Evolutionary conservation across 2,888 invertebrate species (phyloP).

Genomic region (Volucella inflata): DNA sequence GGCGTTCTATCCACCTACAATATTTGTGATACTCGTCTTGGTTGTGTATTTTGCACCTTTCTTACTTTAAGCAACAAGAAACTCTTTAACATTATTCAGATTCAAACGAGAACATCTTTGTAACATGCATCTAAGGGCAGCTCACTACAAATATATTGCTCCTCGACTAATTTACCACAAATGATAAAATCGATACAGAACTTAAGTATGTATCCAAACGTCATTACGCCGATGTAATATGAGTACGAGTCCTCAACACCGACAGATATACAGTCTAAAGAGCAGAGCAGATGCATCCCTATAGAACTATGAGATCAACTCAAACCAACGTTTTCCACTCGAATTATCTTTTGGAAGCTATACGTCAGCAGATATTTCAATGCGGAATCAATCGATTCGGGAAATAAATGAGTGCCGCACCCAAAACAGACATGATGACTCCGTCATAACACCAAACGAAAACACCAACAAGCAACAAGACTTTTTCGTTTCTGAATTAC

Average conservation of each 20-base stretch:
- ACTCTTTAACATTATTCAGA: no score
- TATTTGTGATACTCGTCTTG: no score
- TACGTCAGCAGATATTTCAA: background rate
- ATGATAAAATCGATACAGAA: no score
- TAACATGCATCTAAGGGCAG: no score
- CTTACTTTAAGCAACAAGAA: no score
- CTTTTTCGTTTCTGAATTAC: background rate
- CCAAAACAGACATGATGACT: constrained; percentile 1
- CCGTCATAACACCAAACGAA: background rate
- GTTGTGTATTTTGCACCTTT: no score
- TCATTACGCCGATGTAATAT: background rate
- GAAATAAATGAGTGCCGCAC: background rate
- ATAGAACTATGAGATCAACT: background rate
- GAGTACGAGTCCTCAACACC: background rate
- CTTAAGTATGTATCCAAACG: no score
- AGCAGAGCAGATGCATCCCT: background rate
- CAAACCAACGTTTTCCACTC: constrained; percentile 5
- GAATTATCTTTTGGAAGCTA: background rate
- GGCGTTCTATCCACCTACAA: no score
- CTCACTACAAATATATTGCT: no score
- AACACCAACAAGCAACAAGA: background rate
- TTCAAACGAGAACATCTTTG: no score
- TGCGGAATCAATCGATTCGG: background rate
- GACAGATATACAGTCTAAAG: no score
- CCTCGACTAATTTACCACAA: no score